phyloP scores from a whole-genome alignment of 2,888 invertebrate species.

The Zygaena filipendulae region DNA sequence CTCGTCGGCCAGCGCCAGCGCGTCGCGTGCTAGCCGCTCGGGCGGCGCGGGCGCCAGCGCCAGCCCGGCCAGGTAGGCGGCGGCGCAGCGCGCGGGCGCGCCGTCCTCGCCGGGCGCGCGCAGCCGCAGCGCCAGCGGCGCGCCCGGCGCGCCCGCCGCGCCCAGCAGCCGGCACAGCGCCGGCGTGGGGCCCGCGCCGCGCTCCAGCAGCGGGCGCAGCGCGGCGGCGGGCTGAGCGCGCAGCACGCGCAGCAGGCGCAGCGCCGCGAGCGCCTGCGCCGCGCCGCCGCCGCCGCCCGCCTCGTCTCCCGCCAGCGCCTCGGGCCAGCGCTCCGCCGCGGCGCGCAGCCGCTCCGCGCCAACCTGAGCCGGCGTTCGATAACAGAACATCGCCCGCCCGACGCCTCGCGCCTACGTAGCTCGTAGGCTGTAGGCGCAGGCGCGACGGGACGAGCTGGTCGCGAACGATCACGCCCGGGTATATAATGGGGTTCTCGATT shows the following conservation, averaged over 20 bases:
- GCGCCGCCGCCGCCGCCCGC: conserved; percentile 17
- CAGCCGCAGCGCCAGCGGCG: conserved; percentile 28
- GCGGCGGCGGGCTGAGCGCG: conserved; percentile 14
- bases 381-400: no score
- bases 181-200: conserved; percentile 7
- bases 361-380: no score
- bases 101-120: conserved; percentile 16
- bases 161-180: conserved; percentile 29
- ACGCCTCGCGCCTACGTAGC: conserved; percentile 8
- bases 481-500: no score
- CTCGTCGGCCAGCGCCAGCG: conserved; percentile 20
- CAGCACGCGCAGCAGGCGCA: conserved; percentile 22
- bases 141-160: conserved; percentile 23
- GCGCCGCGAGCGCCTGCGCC: conserved; percentile 16
- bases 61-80: conserved; percentile 22
- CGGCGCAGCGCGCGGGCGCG: conserved; percentile 16
- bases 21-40: no score
- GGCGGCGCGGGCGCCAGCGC: conserved; percentile 12
- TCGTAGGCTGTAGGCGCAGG: no score
- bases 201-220: conserved; percentile 9
- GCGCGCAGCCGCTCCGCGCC: conserved; percentile 10
- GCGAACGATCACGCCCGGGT: no score
- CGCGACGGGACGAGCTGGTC: no score
- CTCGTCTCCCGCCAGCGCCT: conserved; percentile 15
- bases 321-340: conserved; percentile 10